These are phyloP conservation scores for Synergus gifuensis DNA, from an alignment of 2,888 invertebrate genomes.

Conservation along the genomic window DNA sequence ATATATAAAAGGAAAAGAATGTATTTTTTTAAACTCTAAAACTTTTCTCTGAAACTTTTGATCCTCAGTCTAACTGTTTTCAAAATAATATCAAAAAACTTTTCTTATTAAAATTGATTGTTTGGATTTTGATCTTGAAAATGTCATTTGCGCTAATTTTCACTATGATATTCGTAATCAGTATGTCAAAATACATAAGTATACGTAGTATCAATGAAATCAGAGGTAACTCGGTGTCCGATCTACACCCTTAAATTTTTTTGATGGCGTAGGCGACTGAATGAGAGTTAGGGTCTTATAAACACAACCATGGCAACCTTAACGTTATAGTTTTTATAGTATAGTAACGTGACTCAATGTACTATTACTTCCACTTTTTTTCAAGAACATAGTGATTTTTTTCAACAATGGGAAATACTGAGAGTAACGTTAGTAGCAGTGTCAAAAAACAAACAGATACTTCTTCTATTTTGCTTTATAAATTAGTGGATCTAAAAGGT, in stretches of 20 bases:
- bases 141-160: too few species aligned
- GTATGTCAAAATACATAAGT: too few species aligned
- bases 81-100: too few species aligned
- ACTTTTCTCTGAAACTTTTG: too few species aligned
- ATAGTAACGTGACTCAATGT: background rate
- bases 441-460: conserved; percentile 97
- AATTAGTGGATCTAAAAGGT: conserved; percentile 94
- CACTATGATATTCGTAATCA: too few species aligned
- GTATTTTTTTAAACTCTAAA: too few species aligned
- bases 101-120: too few species aligned
- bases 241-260: background rate
- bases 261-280: background rate
- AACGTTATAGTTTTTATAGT: conserved; percentile 8
- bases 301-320: conserved; percentile 50
- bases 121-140: too few species aligned
- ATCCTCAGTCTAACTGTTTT: too few species aligned
- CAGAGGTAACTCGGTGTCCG: too few species aligned
- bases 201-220: too few species aligned
- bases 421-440: conserved; percentile 94
- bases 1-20: too few species aligned
- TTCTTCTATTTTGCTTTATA: conserved; percentile 90
- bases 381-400: background rate
- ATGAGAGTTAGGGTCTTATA: conserved; percentile 19
- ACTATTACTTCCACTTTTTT: background rate
- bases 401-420: conserved; percentile 87